phyloP scores from a whole-genome alignment of 2,888 invertebrate genomes.

The Nudaria mundana region DNA sequence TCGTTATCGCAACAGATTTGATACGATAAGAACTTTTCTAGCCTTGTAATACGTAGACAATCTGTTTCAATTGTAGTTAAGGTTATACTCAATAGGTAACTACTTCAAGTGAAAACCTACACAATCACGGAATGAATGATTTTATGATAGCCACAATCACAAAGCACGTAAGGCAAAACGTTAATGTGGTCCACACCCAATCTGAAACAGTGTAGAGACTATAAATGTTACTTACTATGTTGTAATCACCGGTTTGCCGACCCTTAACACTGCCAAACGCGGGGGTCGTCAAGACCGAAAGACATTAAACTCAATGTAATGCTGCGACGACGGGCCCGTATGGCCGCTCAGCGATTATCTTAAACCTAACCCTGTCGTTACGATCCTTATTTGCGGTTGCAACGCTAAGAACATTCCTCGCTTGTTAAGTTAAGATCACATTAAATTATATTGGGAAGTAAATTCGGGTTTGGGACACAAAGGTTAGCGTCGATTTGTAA shows the following conservation, averaged over 20 bases:
- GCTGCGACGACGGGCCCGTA: constrained; percentile 47
- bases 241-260: constrained; percentile 49
- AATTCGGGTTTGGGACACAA: constrained; percentile 22
- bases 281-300: constrained; percentile 55
- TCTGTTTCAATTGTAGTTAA: too few relatives aligned
- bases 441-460: constrained; percentile 30
- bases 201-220: constrained; percentile 49
- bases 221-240: constrained; percentile 45
- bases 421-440: constrained; percentile 40
- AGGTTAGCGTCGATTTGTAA: constrained; percentile 16
- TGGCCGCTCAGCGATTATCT: constrained; percentile 67
- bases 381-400: constrained; percentile 68
- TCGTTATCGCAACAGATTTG: too few relatives aligned
- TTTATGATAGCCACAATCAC: constrained; percentile 25
- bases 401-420: constrained; percentile 40
- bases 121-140: constrained; percentile 22
- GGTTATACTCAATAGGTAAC: too few relatives aligned
- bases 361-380: constrained; percentile 71
- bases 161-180: constrained; percentile 27
- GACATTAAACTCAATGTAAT: constrained; percentile 67
- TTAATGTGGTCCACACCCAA: constrained; percentile 39
- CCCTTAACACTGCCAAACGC: constrained; percentile 47
- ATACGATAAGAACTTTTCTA: too few relatives aligned
- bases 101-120: constrained; percentile 6
- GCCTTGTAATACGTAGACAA: too few relatives aligned